Percentiles rank a stretch among this genome's conserved stretches.
Conservation (phyloP, 2,113 vertebrate genomes). For the Octodon degus region DNA sequence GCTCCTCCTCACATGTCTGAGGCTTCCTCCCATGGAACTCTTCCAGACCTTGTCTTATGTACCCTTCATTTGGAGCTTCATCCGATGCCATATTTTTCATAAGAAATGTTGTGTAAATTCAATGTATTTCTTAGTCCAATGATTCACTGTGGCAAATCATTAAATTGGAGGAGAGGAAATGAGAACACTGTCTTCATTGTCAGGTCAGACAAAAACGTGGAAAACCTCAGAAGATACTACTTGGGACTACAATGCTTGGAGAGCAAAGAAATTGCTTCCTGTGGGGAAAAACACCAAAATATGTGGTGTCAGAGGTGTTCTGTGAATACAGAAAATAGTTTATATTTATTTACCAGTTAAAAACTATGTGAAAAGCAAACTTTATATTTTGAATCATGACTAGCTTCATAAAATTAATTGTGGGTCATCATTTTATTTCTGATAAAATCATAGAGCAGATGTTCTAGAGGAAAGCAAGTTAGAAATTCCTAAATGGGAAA, state of each 20-base stretch:
- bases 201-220: background rate
- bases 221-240: background rate
- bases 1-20: background rate
- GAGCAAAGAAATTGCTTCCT: no score
- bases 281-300: background rate
- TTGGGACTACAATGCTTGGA: background rate
- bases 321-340: background rate
- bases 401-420: background rate
- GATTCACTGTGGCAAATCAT: background rate
- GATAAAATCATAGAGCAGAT: conserved; percentile 60
- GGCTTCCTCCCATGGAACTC: background rate
- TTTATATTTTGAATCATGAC: background rate
- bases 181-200: background rate
- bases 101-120: background rate
- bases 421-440: conserved; percentile 66
- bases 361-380: background rate
- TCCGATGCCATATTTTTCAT: background rate
- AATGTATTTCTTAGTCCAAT: background rate
- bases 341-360: background rate
- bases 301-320: background rate
- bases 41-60: background rate
- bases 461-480: conserved; percentile 42
- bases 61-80: background rate
- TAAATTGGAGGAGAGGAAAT: background rate
- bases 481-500: conserved; percentile 67